A percentile compares a stretch with the other conserved stretches of the same genome.
These are phyloP conservation scores for Xiphias gladius DNA, from an alignment of 2,113 vertebrate species.

Conservation along the genomic window DNA sequence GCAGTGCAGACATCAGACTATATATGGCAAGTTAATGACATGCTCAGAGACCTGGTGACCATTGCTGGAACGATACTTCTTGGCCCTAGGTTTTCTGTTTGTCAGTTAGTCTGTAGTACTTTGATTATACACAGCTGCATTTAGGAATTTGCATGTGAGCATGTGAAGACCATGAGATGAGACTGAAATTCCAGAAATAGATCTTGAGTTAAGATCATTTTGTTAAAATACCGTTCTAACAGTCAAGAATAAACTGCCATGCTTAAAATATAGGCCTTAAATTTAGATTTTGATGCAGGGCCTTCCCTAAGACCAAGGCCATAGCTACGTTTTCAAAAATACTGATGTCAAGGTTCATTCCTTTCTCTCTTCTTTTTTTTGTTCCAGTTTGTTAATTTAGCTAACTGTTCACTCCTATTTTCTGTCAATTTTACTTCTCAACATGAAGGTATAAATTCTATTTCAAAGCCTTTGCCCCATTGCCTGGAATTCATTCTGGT, in stretches of 20 bases:
- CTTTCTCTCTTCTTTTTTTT: background rate
- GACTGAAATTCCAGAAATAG: too few species aligned
- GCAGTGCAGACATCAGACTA: background rate
- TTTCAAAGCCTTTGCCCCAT: background rate
- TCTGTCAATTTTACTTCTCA: background rate
- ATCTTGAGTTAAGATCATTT: too few species aligned
- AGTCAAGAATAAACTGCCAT: too few species aligned
- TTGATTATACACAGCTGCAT: background rate
- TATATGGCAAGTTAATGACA: background rate
- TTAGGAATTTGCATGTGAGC: background rate
- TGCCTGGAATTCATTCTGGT: background rate
- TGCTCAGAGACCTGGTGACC: background rate
- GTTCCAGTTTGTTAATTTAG: background rate
- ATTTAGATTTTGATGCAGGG: too few species aligned
- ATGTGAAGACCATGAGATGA: too few species aligned
- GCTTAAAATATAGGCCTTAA: too few species aligned
- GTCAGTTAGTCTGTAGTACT: background rate
- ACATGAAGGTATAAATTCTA: background rate
- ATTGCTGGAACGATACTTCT: background rate
- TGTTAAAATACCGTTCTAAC: too few species aligned
- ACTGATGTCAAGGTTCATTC: too few species aligned
- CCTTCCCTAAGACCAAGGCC: too few species aligned
- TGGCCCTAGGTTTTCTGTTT: background rate
- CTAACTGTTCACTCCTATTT: background rate
- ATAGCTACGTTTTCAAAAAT: too few species aligned